Base-by-base conservation (phyloP, 1,140 invertebrate species). In the Brachionus koreanus region DNA sequence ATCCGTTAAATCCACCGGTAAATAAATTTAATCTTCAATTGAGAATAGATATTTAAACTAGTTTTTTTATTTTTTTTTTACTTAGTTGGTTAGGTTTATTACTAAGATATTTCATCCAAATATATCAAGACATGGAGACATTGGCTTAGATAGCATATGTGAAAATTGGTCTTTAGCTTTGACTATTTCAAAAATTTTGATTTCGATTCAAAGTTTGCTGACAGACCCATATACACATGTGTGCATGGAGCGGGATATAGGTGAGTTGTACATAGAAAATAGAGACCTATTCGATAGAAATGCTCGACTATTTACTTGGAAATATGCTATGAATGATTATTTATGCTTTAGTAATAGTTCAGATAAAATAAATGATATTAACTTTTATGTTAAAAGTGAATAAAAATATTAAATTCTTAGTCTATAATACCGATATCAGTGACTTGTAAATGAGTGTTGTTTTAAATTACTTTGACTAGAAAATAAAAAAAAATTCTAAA, bases 61-160 rank as follows among this genome's bases (percentile, higher is more conserved):
- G 23, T 75, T 77, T 57, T 63, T 35, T 33, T 13, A 35, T 25
- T 81, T 3, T 75, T 77, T 37, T 63, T 35, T 33, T 13, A 37
- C 10, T 81, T 10, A 63, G 57, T 25, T 67, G 29, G 65, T 67
- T n/a, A 90, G 93, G 61, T 95, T 96, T 89, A 88, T 95, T 25
- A 95, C 94, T 7, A 94, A 93, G 88, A 94, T 98, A 84, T 92
- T 96, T 85, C 95, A 98, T 89, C 95, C 95, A 3, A 98, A 98
- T 88, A 93, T 98, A 37, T 96, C 94, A 29, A 91, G 95, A 10
- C 95, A 97, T 87, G 95, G 95, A n/a, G 95, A 97, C 89, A 94
- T 97, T 83, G 95, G 95, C 39, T 94, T 97, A 83, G 95, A 97
- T 89, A 96, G 94, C 12, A 95, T 97, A 85, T 93, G 95, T 86